Base-by-base conservation (phyloP, 35 echinoderm and acorn worm species). In the Acanthaster planci region DNA sequence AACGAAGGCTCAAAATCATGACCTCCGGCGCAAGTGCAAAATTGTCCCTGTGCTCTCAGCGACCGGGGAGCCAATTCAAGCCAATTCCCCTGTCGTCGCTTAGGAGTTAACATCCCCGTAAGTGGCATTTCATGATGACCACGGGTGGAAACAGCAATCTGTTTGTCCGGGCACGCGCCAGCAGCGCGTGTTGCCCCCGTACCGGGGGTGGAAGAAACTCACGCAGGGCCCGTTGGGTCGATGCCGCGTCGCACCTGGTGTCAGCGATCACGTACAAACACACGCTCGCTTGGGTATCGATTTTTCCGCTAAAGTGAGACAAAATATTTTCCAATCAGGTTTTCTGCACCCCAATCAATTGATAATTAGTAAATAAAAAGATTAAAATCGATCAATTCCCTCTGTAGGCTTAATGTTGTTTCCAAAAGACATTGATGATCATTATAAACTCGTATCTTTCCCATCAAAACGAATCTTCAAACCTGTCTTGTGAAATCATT, bases 231-330 rank as follows among this genome's bases (percentile, higher is more conserved):
- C 26, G 14, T 10, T 72, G 26, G 26, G 64, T 34, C 26, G 21
- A 26, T 26, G 26, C 34, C 29, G 34, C 10, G 2, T 72, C 34
- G 64, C 64, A 72, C 64, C 64, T 72, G 64, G 64, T 72, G 2
- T 72, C 64, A 72, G 64, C 64, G 34, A 72, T 72, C 64, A 72
- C 26, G 14, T 19, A 72, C 64, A 47, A 47, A 47, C 18, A 72
- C 30, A 27, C 64, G 30, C 64, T 31, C 14, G 23, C 34, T 14
- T 26, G 34, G 64, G 34, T 35, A 29, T 72, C 64, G 14, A 26
- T 7, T n/a, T 72, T 72, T 72, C 34, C 30, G 64, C 7, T 26
- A 27, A 6, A 72, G 30, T 72, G 30, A 27, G 64, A 26, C 26
- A 72, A 14, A 14, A 7, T 30, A 9, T 72, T 72, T 36, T 27